Conservation (phyloP, 92 coral and sea anemone genomes). For the Phenganax stokvisi region DNA sequence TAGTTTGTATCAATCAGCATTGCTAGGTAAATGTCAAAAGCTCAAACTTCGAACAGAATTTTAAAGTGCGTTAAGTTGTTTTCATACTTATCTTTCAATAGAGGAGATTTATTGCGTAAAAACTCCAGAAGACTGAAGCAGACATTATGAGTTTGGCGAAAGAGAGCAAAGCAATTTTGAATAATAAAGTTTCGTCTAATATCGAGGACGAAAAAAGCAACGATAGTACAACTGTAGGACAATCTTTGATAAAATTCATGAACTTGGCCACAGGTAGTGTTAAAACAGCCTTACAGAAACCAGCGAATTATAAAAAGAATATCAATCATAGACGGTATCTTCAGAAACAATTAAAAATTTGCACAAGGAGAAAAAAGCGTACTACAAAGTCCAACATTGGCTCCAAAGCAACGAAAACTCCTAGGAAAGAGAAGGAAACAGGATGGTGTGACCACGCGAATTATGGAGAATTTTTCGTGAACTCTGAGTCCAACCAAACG, state of each 20-base stretch:
- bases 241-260: slow-evolving; percentile 33
- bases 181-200: neutral
- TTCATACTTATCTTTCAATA: neutral
- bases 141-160: neutral
- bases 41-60: neutral
- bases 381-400: neutral
- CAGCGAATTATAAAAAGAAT: slow-evolving; percentile 34
- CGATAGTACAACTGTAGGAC: slow-evolving; percentile 15
- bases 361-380: slow-evolving; percentile 27
- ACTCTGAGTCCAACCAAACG: neutral
- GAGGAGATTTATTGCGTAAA: neutral
- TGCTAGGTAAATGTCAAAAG: neutral
- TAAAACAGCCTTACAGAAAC: slow-evolving; percentile 31
- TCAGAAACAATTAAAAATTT: slow-evolving; percentile 34
- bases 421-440: slow-evolving; percentile 2
- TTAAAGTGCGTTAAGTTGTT: neutral
- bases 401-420: neutral
- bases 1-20: too few species aligned
- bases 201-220: neutral
- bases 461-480: neutral
- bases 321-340: slow-evolving; percentile 31
- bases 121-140: neutral
- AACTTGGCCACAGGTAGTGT: slow-evolving; percentile 29
- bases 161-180: neutral
- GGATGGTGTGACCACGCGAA: neutral